phyloP scores from a whole-genome alignment of 2,888 invertebrate species.

The Polietes domitor region DNA sequence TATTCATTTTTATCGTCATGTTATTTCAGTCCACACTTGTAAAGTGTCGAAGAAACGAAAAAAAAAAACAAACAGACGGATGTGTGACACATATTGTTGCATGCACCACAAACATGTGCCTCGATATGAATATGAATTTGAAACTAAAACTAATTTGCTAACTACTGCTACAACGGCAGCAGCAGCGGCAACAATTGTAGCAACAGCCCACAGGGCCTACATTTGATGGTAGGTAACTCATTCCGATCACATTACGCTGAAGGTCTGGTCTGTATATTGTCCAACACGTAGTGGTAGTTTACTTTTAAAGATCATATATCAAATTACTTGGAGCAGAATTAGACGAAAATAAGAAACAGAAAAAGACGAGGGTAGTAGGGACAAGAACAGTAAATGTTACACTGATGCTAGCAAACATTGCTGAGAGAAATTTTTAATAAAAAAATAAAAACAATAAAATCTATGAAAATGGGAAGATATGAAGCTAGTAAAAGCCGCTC shows the following conservation, averaged over 20 bases:
- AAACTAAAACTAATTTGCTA: slow-evolving; percentile 30
- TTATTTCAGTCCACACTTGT: slow-evolving; percentile 21
- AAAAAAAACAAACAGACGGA: slow-evolving; percentile 29
- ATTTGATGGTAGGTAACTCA: slow-evolving; percentile 8
- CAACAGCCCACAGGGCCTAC: slow-evolving; percentile 3
- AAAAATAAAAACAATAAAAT: no score
- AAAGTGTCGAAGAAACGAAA: no score
- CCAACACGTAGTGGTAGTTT: not conserved
- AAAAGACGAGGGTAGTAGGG: not conserved
- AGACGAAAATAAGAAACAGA: no score
- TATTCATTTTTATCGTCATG: not conserved
- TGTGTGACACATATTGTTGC: slow-evolving; percentile 2
- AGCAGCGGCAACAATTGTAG: not conserved
- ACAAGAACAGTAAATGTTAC: not conserved
- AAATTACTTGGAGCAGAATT: not conserved
- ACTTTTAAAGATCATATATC: not conserved
- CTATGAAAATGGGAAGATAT: no score
- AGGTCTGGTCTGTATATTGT: not conserved
- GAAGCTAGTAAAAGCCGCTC: no score
- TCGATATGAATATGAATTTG: slow-evolving; percentile 11
- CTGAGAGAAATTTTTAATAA: no score
- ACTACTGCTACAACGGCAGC: not conserved
- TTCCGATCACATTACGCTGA: not conserved
- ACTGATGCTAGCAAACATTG: no score
- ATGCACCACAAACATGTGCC: not conserved